Evolutionary conservation across 2,113 vertebrate genomes (phyloP), one percentile per base, ranked within the genome.

Genomic region (Connochaetes taurinus): DNA sequence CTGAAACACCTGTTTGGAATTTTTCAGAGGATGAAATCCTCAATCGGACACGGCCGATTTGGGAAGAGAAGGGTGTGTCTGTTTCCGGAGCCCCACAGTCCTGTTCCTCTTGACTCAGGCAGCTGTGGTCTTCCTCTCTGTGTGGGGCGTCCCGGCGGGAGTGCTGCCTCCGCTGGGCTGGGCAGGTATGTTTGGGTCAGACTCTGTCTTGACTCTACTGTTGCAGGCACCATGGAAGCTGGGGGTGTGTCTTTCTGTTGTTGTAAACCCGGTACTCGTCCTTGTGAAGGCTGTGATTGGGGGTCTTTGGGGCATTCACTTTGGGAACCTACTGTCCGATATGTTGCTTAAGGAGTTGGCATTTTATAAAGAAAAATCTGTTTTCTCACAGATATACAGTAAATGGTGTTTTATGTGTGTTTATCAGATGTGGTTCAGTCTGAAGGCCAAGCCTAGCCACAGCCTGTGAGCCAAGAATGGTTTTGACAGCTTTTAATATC

Each of bases 301-400:
- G 11, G 62, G 10, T 74, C 60, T 87, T 91, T 82, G 7, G 87
- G 12, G 23, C n/a, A 36, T 62, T 94, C 31, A 33, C 60, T 74
- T 95, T 16, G 60, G 27, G 19, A 88, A 89, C 33, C 47, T 62
- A 25, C 8, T 52, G 36, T 43, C 47, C 3, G 23, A 21, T 27
- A 43, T 92, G 74, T 90, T 43, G 14, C 57, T 93, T 78, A 57
- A 45, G 36, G 55, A 86, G 36, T 88, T 81, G 84, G 50, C 33
- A 84, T 88, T 45, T 81, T 57, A 45, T 23, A 83, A 90, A 76
- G 55, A 90, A 90, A 90, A 84, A 12, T 71, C n/a, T 96, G 14
- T 71, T 52, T 74, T 83, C 62, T 60, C 40, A 84, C 1, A 8
- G 43, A 27, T 53, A 2, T 36, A 3, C 45, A 85, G 15, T 76